Base-by-base conservation (phyloP, 2,797 vertebrate genomes). In the Percopsis omiscomaycus region DNA sequence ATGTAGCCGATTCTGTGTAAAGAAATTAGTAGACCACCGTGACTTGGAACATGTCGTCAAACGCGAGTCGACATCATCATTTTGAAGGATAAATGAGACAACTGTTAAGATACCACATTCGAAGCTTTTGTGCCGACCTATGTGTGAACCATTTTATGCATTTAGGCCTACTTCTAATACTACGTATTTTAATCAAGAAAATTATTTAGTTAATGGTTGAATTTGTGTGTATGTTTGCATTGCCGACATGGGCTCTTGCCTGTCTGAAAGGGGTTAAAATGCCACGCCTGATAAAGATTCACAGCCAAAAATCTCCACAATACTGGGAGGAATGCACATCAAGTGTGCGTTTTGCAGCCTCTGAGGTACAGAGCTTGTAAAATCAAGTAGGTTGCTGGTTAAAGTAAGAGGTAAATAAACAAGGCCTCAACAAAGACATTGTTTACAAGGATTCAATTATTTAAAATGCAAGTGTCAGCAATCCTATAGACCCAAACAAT, bases 271-370 rank as follows among this genome's bases (percentile, higher is more conserved):
- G 71, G 86, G 85, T 91, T 87, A 89, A 84, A 85, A 22, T 61
- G 84, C 86, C 86, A 92, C 87, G 88, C 84, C 86, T 76, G 81
- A 84, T 75, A 74, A 69, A 12, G 15, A 66, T 86, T 90, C 83
- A 85, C 77, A 86, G 78, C 69, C 71, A 83, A 82, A 69, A 56
- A 67, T 78, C 71, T 78, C 64, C 73, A 75, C 83, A 78, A 69
- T 77, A 15, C 69, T 37, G 32, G 32, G 5, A 64, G 87, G 84
- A 90, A 89, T 86, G 82, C 80, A 84, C 46, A 44, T 64, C 57
- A 64, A 59, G 68, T 77, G 53, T 68, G 55, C 30, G 59, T 71
- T 78, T 22, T 61, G 68, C 66, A 65, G 73, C 64, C 68, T 74
- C 37, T 59, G 52, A 32, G 55, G 53, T 49, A 47, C 48, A 68